Evolutionary conservation across 2,797 vertebrate genomes (phyloP).

Genomic region (Babyrousa celebensis): DNA sequence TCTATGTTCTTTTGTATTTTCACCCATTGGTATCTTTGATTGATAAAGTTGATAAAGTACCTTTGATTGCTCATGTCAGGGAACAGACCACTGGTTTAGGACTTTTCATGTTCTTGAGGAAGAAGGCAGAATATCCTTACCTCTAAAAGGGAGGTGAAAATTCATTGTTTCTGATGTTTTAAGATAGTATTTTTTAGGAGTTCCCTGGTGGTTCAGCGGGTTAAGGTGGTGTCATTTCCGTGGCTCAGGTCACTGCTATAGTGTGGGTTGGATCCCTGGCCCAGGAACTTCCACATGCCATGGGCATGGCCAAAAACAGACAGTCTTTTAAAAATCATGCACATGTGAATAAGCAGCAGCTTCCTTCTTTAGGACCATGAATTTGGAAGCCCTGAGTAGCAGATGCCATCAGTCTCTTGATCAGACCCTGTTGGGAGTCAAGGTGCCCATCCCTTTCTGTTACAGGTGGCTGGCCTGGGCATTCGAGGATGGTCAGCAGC

Average conservation of each 20-base stretch:
- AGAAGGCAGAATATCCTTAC: neutral
- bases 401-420: neutral
- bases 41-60: neutral
- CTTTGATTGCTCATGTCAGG: neutral
- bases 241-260: no score
- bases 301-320: neutral
- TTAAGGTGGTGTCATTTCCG: no score
- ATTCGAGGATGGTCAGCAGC: neutral
- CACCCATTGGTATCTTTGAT: neutral
- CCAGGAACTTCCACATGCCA: no score
- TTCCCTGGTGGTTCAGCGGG: no score
- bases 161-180: neutral
- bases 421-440: neutral
- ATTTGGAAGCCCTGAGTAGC: neutral
- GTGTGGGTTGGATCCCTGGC: no score
- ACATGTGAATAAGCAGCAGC: neutral
- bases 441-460: neutral
- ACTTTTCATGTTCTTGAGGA: neutral
- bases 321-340: neutral
- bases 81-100: neutral
- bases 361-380: neutral
- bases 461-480: neutral
- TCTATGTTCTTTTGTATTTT: conserved; percentile 49
- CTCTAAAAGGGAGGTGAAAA: conserved; percentile 2
- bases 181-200: neutral